phyloP scores from a whole-genome alignment of 2,797 vertebrate species.

The Lacerta bilineata region DNA sequence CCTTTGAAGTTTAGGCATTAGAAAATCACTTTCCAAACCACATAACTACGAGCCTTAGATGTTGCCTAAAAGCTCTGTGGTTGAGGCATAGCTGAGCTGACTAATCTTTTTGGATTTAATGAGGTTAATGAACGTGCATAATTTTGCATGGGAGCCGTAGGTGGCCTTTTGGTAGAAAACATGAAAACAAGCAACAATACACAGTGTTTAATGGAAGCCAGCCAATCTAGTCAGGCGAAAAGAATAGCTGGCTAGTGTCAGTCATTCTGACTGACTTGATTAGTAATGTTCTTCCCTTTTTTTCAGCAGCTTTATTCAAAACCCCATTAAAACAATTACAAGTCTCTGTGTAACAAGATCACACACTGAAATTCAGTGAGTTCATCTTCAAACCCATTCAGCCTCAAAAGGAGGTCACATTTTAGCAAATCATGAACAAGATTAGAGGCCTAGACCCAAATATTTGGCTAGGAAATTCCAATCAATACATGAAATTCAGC shows the following conservation, averaged over 20 bases:
- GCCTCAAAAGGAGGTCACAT: not conserved
- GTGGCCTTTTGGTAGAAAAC: conserved; percentile 55
- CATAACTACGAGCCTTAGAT: conserved; percentile 66
- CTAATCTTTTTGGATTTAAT: conserved; percentile 76
- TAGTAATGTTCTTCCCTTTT: not conserved
- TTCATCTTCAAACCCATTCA: conserved; percentile 16
- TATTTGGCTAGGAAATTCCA: conserved; percentile 6
- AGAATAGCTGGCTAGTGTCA: conserved; percentile 5
- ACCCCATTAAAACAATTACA: conserved; percentile 9
- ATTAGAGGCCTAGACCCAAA: not conserved
- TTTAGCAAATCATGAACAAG: not conserved
- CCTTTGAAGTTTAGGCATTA: conserved; percentile 78
- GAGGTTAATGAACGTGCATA: conserved; percentile 62
- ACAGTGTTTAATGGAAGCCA: conserved; percentile 5
- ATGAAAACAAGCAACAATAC: conserved; percentile 33
- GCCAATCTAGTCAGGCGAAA: conserved; percentile 19
- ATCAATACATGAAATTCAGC: not conserved
- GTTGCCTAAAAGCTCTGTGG: conserved; percentile 67
- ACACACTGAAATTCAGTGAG: conserved; percentile 28
- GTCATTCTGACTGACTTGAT: conserved; percentile 32
- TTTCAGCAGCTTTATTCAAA: not conserved
- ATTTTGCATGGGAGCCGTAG: conserved; percentile 54
- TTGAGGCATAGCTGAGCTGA: conserved; percentile 69
- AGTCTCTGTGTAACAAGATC: conserved; percentile 9
- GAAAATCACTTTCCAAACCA: conserved; percentile 77